Evolutionary conservation across 2,797 vertebrate species (phyloP), one percentile per base, ranked within the genome.

Genomic region (Anabacerthia variegaticeps): DNA sequence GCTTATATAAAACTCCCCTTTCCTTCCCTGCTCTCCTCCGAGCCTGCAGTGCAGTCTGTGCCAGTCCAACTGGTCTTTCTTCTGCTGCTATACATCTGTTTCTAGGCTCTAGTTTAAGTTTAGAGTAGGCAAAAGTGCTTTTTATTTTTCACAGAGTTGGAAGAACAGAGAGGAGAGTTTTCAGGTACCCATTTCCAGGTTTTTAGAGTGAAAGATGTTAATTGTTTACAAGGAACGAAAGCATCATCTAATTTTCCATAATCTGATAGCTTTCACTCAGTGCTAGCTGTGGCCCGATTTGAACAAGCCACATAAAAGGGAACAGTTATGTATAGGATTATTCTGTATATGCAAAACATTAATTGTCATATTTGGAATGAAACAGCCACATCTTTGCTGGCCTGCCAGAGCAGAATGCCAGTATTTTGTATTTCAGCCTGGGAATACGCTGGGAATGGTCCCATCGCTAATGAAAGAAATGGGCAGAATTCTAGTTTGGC

Each of bases 361-460:
- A 48, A 21, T 78, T 82, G 55, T 73, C 63, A n/a, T 82, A 59
- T 67, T 69, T n/a, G 24, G 56, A 79, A 63, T 88, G 75, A 93
- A 94, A 93, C 81, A 94, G 88, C n/a, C 36, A 2, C 43, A 65
- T 89, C 61, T 44, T 96, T 65, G 79, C 79, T 94, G 54, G 21
- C 27, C 23, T 62, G 37, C 86, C 88, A 66, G 58, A 86, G 94
- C 73, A 95, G 94, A 88, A 82, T 36, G 41, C 76, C 14, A 23
- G 73, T 73, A 88, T 86, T 96, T 95, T 96, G 75, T 95, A 58
- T 92, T 78, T 92, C 91, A 78, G 85, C 7, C 5, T 81, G 88
- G 83, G 94, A 87, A 75, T 51, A 69, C 1, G 5, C 32, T 88
- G 85, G 80, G 73, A 95, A 43, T 88, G 22, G 59, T 74, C 68